Evolutionary conservation across 2,888 invertebrate species (phyloP).

Genomic region (Phrixothrix hirtus): DNA sequence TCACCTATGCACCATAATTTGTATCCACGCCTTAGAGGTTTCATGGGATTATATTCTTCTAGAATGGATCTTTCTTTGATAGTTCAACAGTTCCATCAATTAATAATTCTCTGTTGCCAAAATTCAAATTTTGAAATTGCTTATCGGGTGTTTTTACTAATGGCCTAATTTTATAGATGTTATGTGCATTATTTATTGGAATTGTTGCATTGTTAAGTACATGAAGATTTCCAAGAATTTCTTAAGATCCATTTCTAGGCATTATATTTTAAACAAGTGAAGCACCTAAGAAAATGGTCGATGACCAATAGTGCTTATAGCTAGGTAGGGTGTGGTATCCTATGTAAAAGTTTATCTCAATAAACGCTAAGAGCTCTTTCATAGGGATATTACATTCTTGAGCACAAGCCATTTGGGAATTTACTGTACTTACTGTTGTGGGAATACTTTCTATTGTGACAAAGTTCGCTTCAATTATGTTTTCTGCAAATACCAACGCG

Average conservation of each 20-base stretch:
- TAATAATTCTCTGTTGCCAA: neutral
- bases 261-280: too few species aligned
- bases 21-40: neutral
- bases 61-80: neutral
- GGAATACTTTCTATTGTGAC: too few species aligned
- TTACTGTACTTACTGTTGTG: too few species aligned
- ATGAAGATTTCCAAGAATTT: neutral
- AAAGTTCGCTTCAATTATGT: too few species aligned
- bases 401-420: too few species aligned
- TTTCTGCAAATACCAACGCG: too few species aligned
- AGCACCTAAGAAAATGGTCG: too few species aligned
- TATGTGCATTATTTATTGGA: neutral
- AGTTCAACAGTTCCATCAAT: neutral
- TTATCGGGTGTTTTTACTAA: neutral
- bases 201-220: neutral
- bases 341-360: too few species aligned
- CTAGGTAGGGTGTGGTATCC: too few species aligned
- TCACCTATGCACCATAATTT: slow-evolving; percentile 1
- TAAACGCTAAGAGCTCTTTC: too few species aligned
- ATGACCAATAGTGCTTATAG: too few species aligned
- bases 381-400: too few species aligned
- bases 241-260: neutral
- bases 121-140: neutral
- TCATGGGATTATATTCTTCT: slow-evolving; percentile 2
- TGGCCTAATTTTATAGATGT: neutral